Percentiles rank a stretch among this genome's conserved stretches.
Conservation (phyloP, 2,888 invertebrate genomes). For the Priocnemis perturbator region DNA sequence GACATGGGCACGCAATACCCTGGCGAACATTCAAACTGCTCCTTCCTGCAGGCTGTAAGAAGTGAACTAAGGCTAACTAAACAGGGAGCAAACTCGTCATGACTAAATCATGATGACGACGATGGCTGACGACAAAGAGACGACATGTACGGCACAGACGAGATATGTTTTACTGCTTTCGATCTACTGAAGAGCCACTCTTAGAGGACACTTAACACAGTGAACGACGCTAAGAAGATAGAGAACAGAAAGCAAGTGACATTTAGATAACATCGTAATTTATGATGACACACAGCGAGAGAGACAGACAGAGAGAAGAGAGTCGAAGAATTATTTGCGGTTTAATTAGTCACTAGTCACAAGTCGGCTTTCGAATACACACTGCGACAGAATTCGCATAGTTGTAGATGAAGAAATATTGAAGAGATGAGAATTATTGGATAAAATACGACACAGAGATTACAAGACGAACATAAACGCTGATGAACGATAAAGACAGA, state of each 20-base stretch:
- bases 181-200: too few species aligned
- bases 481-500: too few species aligned
- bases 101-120: background rate
- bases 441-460: too few species aligned
- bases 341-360: too few species aligned
- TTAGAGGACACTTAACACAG: too few species aligned
- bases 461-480: too few species aligned
- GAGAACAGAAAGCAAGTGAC: background rate
- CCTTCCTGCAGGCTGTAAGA: conserved; percentile 80
- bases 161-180: too few species aligned
- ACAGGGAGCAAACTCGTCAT: background rate
- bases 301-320: background rate
- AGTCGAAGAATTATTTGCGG: background rate
- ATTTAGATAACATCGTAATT: background rate
- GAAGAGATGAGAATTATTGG: too few species aligned
- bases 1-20: conserved; percentile 81
- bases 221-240: background rate
- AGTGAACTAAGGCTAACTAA: conserved; percentile 50
- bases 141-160: conserved; percentile 11
- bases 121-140: conserved; percentile 13
- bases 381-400: too few species aligned
- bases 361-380: too few species aligned
- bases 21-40: conserved; percentile 86
- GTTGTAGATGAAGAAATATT: too few species aligned
- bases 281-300: background rate